Evolutionary conservation across 2,888 invertebrate species (phyloP), one percentile per base, ranked within the genome.

Genomic region (Drosophila flavopinicola): DNA sequence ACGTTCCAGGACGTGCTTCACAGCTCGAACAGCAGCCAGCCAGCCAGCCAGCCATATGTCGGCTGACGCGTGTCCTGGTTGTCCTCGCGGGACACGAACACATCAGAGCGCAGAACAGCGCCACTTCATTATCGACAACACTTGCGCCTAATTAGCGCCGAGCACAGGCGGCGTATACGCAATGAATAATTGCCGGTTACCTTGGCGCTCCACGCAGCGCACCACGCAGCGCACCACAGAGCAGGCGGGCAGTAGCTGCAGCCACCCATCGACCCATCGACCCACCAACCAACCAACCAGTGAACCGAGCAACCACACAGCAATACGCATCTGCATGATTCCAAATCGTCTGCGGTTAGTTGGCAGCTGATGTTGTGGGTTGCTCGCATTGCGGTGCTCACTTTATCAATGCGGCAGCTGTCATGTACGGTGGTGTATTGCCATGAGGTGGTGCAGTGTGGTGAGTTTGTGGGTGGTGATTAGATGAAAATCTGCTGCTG

Each of bases 1-100:
- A 85, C 78, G 85, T 85, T 65, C 64, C 57, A 32, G 44, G 67
- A 85, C 85, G 85, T 80, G 80, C 78, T 64, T 74, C 66, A 85
- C 85, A 82, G 78, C 78, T 85, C 75, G 78, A 80, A 63, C 72
- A 78, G 85, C 39, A 47, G 24, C 32, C 24, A 38, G 47, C 41
- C 57, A 38, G 27, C 30, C n/a, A 39, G 58, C 44, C n/a, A n/a
- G n/a, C n/a, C 56, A 71, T 66, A 61, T 70, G 60, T 70, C 52
- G 54, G 23, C 33, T 17, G 7, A 20, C 20, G 20, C 20, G 11
- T 33, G 54, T 24, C 24, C 20, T 39, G 33, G 25, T 32, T 51
- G 39, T n/a, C 9, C 35, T 48, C 37, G 39, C 29, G 13, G 24
- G 15, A 29, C 6, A 23, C 27, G 11, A 33, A 15, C 42, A 57